These are phyloP conservation scores for Rotaria sp. DNA, from an alignment of 2,888 invertebrate species.

Conservation along the genomic window DNA sequence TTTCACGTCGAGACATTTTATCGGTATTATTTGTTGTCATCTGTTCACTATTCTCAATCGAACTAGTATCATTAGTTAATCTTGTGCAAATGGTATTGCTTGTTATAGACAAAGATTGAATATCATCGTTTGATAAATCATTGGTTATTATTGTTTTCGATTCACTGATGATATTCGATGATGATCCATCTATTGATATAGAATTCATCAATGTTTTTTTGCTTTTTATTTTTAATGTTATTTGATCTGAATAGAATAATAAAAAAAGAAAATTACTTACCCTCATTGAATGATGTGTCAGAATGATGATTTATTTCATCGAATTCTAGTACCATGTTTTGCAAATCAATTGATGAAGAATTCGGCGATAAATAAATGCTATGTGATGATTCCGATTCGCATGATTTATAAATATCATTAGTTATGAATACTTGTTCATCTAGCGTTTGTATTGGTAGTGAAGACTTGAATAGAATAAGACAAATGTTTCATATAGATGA, in stretches of 20 bases:
- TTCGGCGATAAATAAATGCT: not conserved
- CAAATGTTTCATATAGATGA: too few species aligned
- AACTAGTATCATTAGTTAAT: not conserved
- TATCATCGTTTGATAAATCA: not conserved
- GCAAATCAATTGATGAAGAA: not conserved
- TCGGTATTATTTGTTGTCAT: not conserved
- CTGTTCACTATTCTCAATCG: not conserved
- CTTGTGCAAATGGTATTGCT: not conserved
- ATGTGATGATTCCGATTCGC: not conserved
- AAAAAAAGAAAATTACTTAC: not conserved
- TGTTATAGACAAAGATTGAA: not conserved
- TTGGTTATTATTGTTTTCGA: not conserved
- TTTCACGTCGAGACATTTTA: slow-evolving; percentile 1
- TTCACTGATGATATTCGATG: not conserved
- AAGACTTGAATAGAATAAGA: not conserved
- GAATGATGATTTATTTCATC: not conserved
- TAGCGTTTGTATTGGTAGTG: not conserved
- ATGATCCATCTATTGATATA: not conserved
- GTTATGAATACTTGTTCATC: not conserved
- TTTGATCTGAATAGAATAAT: too few species aligned
- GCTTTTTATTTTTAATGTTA: too few species aligned
- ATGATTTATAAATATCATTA: not conserved
- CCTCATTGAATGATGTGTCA: not conserved
- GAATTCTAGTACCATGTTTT: not conserved
- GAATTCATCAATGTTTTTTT: too few species aligned